Evolutionary conservation across 1,140 invertebrate genomes (phyloP), one percentile per base, ranked within the genome.

Genomic region (Himalopsyche phryganea): DNA sequence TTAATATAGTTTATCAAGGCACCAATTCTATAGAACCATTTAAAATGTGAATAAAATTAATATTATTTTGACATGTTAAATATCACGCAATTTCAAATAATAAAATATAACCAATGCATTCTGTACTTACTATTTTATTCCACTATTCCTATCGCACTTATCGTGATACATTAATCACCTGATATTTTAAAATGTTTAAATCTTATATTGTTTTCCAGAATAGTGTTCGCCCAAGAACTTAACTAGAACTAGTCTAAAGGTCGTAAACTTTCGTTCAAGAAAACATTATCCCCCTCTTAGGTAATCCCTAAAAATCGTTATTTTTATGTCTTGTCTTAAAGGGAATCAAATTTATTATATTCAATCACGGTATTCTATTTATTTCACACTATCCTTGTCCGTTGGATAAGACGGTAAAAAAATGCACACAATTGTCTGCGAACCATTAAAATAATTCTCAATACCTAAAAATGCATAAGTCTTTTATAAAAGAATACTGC

Each of bases 221-320:
- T 28, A 28, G 23, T 28, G 23, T 28, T 5, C 9, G 9, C 9
- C 9, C 45, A 41, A 17, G 46, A 17, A 28, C 33, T n/a, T 33
- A 48, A 47, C 38, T 28, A 18, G 14, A 48, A 48, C 53, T 48
- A 45, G 41, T 48, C 53, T 42, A 18, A 49, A 48, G 20, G 13
- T 41, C 45, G 20, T 23, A 40, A 18, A 38, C 17, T 32, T 35
- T 32, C 19, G 15, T 14, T 15, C 11, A 42, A 32, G 55, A 58
- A 58, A 50, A 47, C 61, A 46, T 36, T 57, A 6, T 40, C 49
- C 47, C 33, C 60, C 19, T n/a, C 56, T 47, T 53, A 32, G 18
- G 33, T 28, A 15, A 42, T 50, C 35, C 23, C 46, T 41, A 58
- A 63, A 63, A 58, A 20, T 58, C 61, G 61, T 63, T 63, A 46